Conservation (phyloP, 2,797 vertebrate genomes). For the Anas flavirostris region DNA sequence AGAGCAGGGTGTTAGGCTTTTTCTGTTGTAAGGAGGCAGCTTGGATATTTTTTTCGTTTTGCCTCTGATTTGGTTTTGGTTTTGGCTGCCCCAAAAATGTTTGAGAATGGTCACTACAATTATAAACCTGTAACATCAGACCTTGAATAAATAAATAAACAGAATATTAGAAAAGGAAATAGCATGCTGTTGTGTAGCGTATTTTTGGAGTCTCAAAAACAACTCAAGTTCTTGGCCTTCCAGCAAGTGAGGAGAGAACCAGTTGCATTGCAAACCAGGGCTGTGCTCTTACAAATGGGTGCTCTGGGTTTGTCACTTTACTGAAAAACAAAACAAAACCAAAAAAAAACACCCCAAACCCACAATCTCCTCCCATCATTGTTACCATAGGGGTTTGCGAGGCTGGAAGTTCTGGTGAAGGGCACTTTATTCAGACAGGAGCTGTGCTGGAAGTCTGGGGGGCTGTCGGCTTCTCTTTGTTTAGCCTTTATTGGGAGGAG, state of each 20-base stretch:
- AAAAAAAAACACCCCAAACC: too few relatives aligned
- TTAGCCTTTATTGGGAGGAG: background rate
- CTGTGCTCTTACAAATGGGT: slow-evolving; percentile 75
- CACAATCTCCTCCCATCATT: background rate
- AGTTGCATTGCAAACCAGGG: slow-evolving; percentile 74
- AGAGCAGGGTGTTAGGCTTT: background rate
- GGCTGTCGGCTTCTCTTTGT: too few relatives aligned
- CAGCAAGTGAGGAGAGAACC: slow-evolving; percentile 27
- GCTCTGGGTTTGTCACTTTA: slow-evolving; percentile 52
- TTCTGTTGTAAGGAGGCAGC: background rate
- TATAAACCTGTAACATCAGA: background rate
- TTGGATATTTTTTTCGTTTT: background rate
- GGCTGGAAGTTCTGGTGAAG: background rate
- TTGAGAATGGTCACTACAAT: background rate
- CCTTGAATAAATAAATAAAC: background rate
- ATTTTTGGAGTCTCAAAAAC: slow-evolving; percentile 62
- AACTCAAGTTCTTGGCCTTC: slow-evolving; percentile 55
- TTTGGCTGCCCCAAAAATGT: background rate
- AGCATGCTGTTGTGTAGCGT: slow-evolving; percentile 27
- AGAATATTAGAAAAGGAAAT: slow-evolving; percentile 32
- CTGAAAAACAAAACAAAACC: background rate
- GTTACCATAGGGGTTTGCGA: background rate
- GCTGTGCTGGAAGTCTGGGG: background rate
- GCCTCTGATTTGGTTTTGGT: background rate
- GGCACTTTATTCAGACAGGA: too few relatives aligned